These are phyloP conservation scores for Galago senegalensis DNA, from an alignment of 2,797 vertebrate species.

Conservation along the genomic window DNA sequence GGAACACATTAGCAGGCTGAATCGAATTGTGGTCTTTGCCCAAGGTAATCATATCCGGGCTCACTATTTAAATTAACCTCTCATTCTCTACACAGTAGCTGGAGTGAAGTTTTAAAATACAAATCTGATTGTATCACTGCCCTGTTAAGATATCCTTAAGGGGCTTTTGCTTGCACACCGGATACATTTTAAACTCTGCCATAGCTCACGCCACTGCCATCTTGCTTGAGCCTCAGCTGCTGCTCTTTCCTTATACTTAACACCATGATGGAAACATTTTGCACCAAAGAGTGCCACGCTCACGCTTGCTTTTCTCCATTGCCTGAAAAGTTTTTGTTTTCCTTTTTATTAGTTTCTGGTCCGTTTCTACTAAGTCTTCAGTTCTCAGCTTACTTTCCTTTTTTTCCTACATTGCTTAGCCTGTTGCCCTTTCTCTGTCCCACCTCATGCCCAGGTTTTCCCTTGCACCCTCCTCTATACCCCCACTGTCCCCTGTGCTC, in stretches of 20 bases:
- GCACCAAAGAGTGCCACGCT: not conserved
- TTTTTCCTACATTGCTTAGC: not conserved
- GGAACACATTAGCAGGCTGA: slow-evolving; percentile 18
- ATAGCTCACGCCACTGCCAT: accelerated
- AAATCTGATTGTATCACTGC: not conserved
- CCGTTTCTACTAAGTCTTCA: not conserved
- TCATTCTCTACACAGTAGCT: not conserved
- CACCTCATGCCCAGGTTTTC: not conserved
- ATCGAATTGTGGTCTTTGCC: not conserved
- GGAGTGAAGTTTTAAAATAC: slow-evolving; percentile 37
- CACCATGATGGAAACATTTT: not conserved
- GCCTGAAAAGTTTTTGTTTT: not conserved
- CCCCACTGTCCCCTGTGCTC: not conserved
- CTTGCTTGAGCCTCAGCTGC: not conserved
- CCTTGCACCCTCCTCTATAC: not conserved
- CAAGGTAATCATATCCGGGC: not conserved
- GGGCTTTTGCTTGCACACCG: not conserved
- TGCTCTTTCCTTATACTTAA: not conserved
- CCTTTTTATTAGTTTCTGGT: too few relatives aligned
- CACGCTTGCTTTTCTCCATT: not conserved
- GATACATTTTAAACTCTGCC: not conserved
- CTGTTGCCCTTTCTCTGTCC: not conserved
- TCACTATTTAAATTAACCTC: slow-evolving; percentile 45
- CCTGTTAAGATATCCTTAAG: not conserved
- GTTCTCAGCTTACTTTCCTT: not conserved